These are phyloP conservation scores for Dynastes hyllus DNA, from an alignment of 2,888 invertebrate genomes.

Conservation along the genomic window DNA sequence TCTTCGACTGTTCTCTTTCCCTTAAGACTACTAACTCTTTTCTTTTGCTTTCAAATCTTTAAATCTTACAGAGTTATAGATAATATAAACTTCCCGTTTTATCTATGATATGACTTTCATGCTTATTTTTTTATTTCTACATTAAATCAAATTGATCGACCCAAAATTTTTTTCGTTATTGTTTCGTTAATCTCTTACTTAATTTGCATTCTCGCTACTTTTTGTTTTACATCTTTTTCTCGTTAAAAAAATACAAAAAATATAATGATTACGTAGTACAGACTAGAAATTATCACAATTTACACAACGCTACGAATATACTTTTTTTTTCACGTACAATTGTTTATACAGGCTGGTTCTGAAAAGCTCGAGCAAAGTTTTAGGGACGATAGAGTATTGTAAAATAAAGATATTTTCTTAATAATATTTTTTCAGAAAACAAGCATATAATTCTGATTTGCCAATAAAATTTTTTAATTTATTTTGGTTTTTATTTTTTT, in stretches of 20 bases:
- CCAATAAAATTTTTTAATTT: no score
- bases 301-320: slow-evolving; percentile 46
- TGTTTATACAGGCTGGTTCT: not conserved
- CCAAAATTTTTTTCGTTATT: not conserved
- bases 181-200: not conserved
- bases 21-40: not conserved
- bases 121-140: not conserved
- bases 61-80: not conserved
- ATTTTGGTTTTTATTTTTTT: no score
- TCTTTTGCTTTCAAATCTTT: not conserved
- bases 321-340: not conserved
- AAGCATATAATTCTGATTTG: no score
- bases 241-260: slow-evolving; percentile 37
- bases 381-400: no score
- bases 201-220: not conserved
- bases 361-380: no score
- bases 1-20: not conserved
- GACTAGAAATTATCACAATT: slow-evolving; percentile 53
- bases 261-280: slow-evolving; percentile 30
- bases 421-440: no score
- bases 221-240: slow-evolving; percentile 7
- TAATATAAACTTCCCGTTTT: not conserved
- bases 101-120: not conserved
- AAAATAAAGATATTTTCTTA: no score
- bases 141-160: not conserved